phyloP scores from a whole-genome alignment of 2,113 vertebrate species.

The Haplochromis vanheusdeni region DNA sequence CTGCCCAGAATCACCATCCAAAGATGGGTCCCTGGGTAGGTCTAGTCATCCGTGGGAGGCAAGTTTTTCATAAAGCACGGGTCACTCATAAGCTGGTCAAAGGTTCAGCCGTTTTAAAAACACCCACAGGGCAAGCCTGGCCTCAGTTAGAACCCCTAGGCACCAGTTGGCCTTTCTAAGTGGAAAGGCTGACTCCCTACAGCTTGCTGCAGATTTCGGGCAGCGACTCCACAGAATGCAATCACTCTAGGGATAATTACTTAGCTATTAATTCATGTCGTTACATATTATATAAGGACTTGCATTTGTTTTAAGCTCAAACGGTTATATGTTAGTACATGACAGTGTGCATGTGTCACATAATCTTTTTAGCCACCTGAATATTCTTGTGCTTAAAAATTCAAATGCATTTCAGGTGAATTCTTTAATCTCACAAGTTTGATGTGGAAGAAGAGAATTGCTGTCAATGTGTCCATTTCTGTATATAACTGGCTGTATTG shows the following conservation, averaged over 20 bases:
- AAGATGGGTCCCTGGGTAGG: slow-evolving; percentile 20
- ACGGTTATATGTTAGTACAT: neutral
- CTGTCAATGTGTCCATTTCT: neutral
- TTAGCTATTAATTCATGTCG: neutral
- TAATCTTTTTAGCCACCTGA: neutral
- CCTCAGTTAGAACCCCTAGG: slow-evolving; percentile 43
- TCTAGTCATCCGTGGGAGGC: slow-evolving; percentile 19
- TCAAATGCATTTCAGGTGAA: neutral
- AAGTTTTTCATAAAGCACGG: neutral
- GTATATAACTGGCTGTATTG: neutral
- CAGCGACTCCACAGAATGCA: neutral
- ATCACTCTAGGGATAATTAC: slow-evolving; percentile 7
- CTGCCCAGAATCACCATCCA: neutral
- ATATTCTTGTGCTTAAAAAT: neutral
- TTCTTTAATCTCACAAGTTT: accelerated
- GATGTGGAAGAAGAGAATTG: neutral
- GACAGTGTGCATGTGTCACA: neutral
- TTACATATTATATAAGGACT: neutral
- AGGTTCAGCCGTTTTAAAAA: slow-evolving; percentile 55
- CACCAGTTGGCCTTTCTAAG: slow-evolving; percentile 54
- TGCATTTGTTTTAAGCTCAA: neutral
- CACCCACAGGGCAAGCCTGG: slow-evolving; percentile 52
- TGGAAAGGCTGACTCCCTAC: slow-evolving; percentile 36
- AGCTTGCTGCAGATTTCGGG: slow-evolving; percentile 2
- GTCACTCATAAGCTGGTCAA: slow-evolving; percentile 26